A percentile compares a stretch with the other conserved stretches of the same genome.
Evolutionary conservation across 2,113 vertebrate species (phyloP).

Genomic region (Eclectus roratus): DNA sequence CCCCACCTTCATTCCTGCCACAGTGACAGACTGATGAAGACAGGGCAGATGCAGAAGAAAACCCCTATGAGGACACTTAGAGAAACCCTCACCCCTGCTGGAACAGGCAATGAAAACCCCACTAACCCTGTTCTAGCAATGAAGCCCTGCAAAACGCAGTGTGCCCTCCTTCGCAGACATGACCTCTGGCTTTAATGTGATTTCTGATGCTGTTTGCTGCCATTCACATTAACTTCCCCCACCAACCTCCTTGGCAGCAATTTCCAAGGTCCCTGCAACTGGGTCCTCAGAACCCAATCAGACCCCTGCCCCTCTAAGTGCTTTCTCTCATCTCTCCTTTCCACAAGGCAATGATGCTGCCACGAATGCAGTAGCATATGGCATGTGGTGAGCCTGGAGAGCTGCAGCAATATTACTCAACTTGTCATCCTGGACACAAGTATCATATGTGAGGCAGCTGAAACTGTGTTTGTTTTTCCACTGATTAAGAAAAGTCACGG

Average conservation of each 20-base stretch:
- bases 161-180: not conserved
- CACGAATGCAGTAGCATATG: not conserved
- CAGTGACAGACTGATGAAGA: not conserved
- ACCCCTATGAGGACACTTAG: not conserved
- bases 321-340: not conserved
- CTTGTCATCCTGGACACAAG: slow-evolving; percentile 32
- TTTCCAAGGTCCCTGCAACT: not conserved
- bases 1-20: not conserved
- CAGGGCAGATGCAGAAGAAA: not conserved
- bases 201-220: not conserved
- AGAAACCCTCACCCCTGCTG: not conserved
- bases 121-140: not conserved
- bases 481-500: slow-evolving; percentile 57
- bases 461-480: slow-evolving; percentile 47
- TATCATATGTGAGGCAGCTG: not conserved
- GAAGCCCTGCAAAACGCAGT: not conserved
- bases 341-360: not conserved
- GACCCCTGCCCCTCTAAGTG: not conserved
- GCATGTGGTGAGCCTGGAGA: not conserved
- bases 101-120: fast-evolving
- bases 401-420: not conserved
- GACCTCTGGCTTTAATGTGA: not conserved
- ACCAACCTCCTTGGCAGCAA: not conserved
- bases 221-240: not conserved
- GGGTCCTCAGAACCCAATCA: not conserved